These are phyloP conservation scores for Pangasius larnaudii DNA, from an alignment of 2,797 vertebrate genomes.

Conservation along the genomic window DNA sequence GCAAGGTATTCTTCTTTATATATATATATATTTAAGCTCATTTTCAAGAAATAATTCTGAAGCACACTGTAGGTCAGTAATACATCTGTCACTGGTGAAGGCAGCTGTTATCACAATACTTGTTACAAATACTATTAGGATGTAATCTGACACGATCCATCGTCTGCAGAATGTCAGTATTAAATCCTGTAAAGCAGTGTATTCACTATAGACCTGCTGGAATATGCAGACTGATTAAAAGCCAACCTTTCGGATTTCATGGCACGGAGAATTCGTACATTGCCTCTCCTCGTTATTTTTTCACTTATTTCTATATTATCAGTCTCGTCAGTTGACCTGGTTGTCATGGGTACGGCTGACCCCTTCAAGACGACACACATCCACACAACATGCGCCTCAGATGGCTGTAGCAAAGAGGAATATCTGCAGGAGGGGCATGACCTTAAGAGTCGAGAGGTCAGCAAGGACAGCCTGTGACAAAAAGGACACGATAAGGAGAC, in stretches of 20 bases:
- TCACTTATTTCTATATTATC: conserved; percentile 17
- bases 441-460: conserved; percentile 97
- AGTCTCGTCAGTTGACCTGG: conserved; percentile 58
- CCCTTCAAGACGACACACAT: not conserved
- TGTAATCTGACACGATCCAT: conserved; percentile 9
- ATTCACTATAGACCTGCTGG: not conserved
- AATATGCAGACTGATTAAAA: conserved; percentile 12
- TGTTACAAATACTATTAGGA: not conserved
- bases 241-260: not conserved
- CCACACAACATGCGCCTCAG: conserved; percentile 68
- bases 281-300: not conserved
- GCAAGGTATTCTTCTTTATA: not conserved
- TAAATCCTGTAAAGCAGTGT: not conserved
- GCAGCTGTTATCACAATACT: not conserved
- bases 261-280: not conserved
- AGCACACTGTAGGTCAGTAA: not conserved
- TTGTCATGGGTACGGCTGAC: conserved; percentile 63
- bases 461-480: conserved; percentile 91
- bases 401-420: conserved; percentile 91
- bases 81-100: not conserved
- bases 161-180: not conserved
- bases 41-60: not conserved
- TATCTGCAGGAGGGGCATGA: conserved; percentile 98
- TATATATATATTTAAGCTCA: not conserved
- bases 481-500: not conserved